Evolutionary conservation across 1,140 invertebrate species (phyloP).

Genomic region (Euura saliciscinereae): DNA sequence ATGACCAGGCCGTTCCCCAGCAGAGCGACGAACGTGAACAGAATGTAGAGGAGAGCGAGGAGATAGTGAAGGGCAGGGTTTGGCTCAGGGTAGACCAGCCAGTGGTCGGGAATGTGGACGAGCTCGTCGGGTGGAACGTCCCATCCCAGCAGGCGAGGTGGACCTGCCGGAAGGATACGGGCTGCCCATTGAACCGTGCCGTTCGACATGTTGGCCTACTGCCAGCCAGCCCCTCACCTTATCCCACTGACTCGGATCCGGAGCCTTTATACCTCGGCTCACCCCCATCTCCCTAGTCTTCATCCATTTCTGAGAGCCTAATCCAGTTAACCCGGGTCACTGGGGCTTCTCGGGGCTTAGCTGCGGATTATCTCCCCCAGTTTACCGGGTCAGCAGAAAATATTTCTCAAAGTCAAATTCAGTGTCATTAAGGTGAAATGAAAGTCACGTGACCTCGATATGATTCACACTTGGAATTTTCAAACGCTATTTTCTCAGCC

Average conservation of each 20-base stretch:
- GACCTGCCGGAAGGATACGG: constrained; percentile 47
- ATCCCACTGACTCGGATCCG: constrained; percentile 15
- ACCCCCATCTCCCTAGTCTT: constrained; percentile 11
- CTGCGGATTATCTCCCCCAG: constrained; percentile 46
- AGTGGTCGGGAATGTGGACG: constrained; percentile 80
- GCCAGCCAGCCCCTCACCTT: constrained; percentile 47
- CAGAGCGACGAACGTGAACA: constrained; percentile 78
- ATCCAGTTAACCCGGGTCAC: constrained; percentile 24
- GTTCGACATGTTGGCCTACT: constrained; percentile 48
- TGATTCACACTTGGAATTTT: no score
- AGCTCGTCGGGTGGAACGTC: constrained; percentile 79
- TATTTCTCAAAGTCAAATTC: constrained; percentile 47
- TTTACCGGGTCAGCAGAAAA: constrained; percentile 45
- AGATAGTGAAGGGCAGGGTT: constrained; percentile 83
- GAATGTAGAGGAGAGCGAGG: constrained; percentile 79
- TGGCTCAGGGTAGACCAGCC: constrained; percentile 79
- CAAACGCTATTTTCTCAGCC: no score
- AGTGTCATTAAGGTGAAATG: constrained; percentile 29
- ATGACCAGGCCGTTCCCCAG: constrained; percentile 88
- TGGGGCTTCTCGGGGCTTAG: constrained; percentile 52
- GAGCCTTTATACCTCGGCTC: constrained; percentile 27
- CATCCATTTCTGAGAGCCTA: constrained; percentile 26
- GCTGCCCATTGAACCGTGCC: constrained; percentile 50
- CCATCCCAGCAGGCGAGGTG: constrained; percentile 72
- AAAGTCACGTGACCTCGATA: no score